Evolutionary conservation across 2,797 vertebrate species (phyloP), one percentile per base, ranked within the genome.

Genomic region (Manis javanica): DNA sequence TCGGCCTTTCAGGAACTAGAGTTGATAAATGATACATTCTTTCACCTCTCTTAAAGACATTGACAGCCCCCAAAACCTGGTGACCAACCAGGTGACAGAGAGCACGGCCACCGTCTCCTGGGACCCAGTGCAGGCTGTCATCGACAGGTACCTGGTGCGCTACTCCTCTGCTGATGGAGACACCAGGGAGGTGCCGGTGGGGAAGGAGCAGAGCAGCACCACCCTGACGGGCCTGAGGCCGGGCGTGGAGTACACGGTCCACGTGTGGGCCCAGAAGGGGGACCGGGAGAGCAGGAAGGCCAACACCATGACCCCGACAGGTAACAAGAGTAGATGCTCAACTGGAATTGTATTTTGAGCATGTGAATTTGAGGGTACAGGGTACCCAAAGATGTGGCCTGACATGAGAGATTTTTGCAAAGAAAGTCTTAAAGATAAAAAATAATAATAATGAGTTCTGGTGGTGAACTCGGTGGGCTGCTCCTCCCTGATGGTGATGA

Each of bases 51-150:
- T 93, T 87, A 75, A 97, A 98, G 57, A 99, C 61, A 96, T 99
- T 86, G 99, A 99, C 82, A 98, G 98, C 93, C 99, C 99, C 90
- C 90, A 97, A 98, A 99, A 99, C 94, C 97, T 99, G 96, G 97
- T 98, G 97, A 98, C 98, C 21, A 97, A 82, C 89, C 98, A 97
- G 42, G 98, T 98, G 91, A 98, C 98, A 0, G 99, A 99, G 97
- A 98, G 98, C 95, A 98, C 98, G 0, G 98, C 98, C 81, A 97
- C 74, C 0, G 81, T 99, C 79, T 98, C 98, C 8, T 99, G 99
- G 99, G 97, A 98, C 93, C 97, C 96, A 0, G 98, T 98, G 79
- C 98, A 93, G 95, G 98, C 98, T 0, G 92, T 98, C 31, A 98
- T 99, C 29, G 98, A 99, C 63, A 98, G 98, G 96, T 99, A 99